These are phyloP conservation scores for Trachymyrmex cornetzi DNA, from an alignment of 1,140 invertebrate species.

Conservation along the genomic window DNA sequence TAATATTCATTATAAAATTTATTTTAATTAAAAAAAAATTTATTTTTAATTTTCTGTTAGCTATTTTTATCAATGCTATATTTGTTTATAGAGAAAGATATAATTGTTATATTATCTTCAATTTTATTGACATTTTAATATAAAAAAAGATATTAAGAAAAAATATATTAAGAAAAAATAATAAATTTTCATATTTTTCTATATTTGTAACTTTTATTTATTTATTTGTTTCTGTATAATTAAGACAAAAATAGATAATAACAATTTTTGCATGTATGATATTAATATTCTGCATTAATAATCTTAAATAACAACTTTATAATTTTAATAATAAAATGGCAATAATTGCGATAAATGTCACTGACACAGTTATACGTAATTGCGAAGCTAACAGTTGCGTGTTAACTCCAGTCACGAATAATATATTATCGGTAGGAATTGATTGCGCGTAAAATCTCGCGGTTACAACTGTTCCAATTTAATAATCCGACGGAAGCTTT, in stretches of 20 bases:
- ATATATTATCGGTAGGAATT: slow-evolving; percentile 33
- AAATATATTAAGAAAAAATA: neutral
- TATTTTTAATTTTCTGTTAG: neutral
- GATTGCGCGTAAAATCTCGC: neutral
- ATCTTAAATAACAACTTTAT: neutral
- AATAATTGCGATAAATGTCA: slow-evolving; percentile 2
- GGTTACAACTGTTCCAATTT: slow-evolving; percentile 31
- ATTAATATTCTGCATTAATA: neutral
- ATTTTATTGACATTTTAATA: neutral
- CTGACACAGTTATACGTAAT: neutral
- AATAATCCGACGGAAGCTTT: slow-evolving; percentile 33
- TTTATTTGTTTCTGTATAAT: neutral
- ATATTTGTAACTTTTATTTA: neutral
- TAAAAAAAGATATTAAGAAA: neutral
- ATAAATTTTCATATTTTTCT: neutral
- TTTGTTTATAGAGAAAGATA: neutral
- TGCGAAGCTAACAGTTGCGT: neutral
- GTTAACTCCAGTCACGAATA: neutral
- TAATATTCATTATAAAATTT: slow-evolving; percentile 14
- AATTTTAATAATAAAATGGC: neutral
- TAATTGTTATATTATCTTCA: neutral
- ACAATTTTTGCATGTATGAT: neutral
- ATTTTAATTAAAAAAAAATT: neutral
- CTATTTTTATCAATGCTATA: neutral
- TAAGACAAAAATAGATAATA: neutral